These are phyloP conservation scores for Neolamprologus hecqui DNA, from an alignment of 2,113 vertebrate species.

Conservation along the genomic window DNA sequence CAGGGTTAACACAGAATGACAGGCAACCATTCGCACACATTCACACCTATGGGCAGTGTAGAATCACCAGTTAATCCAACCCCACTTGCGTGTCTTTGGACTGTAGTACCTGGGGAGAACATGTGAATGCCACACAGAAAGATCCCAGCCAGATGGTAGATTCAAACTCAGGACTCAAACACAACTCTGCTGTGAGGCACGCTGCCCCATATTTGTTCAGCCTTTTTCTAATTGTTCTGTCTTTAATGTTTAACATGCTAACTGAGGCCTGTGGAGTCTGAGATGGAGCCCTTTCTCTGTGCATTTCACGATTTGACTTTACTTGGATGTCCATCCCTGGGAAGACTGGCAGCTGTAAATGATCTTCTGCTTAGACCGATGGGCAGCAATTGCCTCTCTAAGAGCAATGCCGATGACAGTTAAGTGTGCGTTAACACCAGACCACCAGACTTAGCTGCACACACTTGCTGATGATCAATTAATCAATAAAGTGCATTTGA, in stretches of 20 bases:
- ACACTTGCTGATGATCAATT: neutral
- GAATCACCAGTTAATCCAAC: neutral
- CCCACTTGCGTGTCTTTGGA: neutral
- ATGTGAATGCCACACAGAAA: neutral
- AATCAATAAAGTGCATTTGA: neutral
- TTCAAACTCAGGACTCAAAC: neutral
- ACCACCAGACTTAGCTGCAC: neutral
- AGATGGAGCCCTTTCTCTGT: neutral
- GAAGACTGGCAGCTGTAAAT: neutral
- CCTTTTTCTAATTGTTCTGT: neutral
- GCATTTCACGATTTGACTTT: neutral
- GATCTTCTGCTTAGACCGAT: neutral
- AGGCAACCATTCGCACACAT: neutral
- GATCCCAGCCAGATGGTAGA: neutral
- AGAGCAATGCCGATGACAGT: neutral
- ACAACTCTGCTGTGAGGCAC: neutral
- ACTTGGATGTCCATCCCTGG: neutral
- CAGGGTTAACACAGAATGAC: neutral
- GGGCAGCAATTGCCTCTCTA: neutral
- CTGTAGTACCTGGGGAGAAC: neutral
- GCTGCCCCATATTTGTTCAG: neutral
- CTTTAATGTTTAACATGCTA: neutral
- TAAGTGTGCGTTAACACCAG: neutral
- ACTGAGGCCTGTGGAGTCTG: neutral
- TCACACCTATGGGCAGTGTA: rapidly evolving